Conservation (phyloP, 2,113 vertebrate species). For the Phalacrocorax pelagicus region DNA sequence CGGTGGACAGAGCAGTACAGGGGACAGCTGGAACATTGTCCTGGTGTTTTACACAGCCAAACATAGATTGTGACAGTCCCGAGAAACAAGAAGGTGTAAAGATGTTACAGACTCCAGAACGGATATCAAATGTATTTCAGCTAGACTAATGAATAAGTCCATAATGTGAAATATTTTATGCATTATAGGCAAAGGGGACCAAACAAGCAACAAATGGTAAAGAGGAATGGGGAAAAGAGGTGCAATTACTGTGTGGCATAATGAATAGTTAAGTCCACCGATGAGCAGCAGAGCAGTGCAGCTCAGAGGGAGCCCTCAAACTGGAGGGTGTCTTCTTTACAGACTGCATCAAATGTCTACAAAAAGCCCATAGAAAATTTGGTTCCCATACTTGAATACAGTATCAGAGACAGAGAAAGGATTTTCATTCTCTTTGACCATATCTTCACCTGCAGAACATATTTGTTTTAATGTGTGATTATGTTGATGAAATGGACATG, state of each 20-base stretch:
- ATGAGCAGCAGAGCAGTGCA: background rate
- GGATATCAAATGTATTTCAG: background rate
- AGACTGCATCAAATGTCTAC: background rate
- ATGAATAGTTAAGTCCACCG: background rate
- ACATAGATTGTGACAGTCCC: background rate
- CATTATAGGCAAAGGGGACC: background rate
- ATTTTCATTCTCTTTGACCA: background rate
- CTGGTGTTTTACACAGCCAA: background rate
- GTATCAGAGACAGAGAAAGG: background rate
- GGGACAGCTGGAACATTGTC: background rate
- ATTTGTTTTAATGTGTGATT: background rate
- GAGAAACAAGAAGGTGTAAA: background rate
- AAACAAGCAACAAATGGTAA: background rate
- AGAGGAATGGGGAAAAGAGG: background rate
- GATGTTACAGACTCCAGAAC: background rate
- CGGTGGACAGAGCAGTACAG: accelerated
- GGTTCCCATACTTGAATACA: background rate
- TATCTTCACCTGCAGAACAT: background rate
- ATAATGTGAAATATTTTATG: background rate
- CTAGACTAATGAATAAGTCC: background rate
- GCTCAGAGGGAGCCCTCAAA: background rate
- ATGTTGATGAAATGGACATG: background rate
- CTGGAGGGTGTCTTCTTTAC: background rate
- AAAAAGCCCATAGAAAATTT: background rate
- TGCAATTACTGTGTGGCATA: background rate